Evolutionary conservation across 2,797 vertebrate genomes (phyloP), one percentile per base, ranked within the genome.

Genomic region (Eupleurogrammus muticus): DNA sequence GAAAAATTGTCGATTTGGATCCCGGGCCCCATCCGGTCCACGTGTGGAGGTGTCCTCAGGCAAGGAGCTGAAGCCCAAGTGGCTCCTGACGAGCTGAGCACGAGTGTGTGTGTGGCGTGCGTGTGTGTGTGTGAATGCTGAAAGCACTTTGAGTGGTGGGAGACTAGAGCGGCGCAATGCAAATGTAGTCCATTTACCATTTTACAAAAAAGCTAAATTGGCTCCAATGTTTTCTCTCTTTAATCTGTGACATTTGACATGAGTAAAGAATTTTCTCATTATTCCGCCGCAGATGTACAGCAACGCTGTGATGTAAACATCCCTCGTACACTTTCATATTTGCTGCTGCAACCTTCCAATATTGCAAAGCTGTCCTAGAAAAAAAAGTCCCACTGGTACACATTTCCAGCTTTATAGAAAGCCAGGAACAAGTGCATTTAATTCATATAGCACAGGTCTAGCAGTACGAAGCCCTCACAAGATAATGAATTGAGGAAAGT

Each of bases 161-260:
- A 28, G 6, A 28, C 28, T 28, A 28, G 28, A 28, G 6, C 3
- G 28, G 28, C 28, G 28, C 28, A 28, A 28, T 28, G 28, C 28
- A 28, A 28, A 28, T 28, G 28, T 28, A 28, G 28, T 28, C 28
- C 28, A 28, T 28, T 28, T 28, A 28, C 28, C 28, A 28, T 28
- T 28, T 28, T 28, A 34, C 23, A 19, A 11, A 19, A 11, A 50
- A 16, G 20, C 17, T 32, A 50, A 17, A 52, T 12, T 12, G 5
- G 14, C 12, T 40, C 3, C 9, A 17, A 49, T 12, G 19, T 21
- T 52, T 61, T 58, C 56, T 20, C 63, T 8, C 36, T 2, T 50
- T 57, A 51, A 28, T 54, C 36, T 57, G 23, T 62, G 19, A 50
- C 52, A 57, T 50, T 56, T 72, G 24, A 12, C 35, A 8, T 23